Conservation (phyloP, 2,113 vertebrate species). For the Salvelinus fontinalis region DNA sequence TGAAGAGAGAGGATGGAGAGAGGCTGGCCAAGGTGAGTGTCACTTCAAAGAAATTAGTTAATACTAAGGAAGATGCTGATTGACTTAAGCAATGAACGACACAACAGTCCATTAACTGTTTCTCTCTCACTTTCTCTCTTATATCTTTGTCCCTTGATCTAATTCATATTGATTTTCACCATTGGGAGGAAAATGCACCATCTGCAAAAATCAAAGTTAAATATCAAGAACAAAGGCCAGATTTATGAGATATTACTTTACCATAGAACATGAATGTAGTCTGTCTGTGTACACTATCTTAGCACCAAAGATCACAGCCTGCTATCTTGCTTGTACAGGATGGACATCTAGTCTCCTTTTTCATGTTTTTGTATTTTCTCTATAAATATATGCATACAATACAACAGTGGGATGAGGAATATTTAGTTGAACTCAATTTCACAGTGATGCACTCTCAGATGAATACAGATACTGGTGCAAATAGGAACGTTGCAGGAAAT, state of each 20-base stretch:
- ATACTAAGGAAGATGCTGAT: too few species aligned
- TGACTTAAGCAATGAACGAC: background rate
- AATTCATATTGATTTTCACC: background rate
- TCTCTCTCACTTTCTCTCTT: too few species aligned
- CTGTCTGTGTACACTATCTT: too few species aligned
- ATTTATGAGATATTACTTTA: background rate
- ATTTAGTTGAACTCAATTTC: background rate
- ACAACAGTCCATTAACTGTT: background rate
- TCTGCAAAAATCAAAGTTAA: conserved; percentile 17
- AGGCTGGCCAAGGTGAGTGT: conserved; percentile 86
- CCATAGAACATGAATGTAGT: conserved; percentile 4
- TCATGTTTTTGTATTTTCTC: too few species aligned
- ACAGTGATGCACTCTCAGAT: background rate
- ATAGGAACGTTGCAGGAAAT: too few species aligned
- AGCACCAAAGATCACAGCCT: too few species aligned
- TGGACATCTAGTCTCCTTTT: too few species aligned
- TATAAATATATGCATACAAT: too few species aligned
- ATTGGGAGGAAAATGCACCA: background rate
- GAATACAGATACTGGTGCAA: too few species aligned
- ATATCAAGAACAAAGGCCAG: background rate
- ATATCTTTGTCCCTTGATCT: background rate
- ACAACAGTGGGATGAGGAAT: too few species aligned
- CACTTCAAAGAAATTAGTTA: too few species aligned
- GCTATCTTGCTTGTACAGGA: too few species aligned
- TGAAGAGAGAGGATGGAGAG: conserved; percentile 91